These are phyloP conservation scores for Elachura formosa DNA, from an alignment of 2,113 vertebrate genomes.

Conservation along the genomic window DNA sequence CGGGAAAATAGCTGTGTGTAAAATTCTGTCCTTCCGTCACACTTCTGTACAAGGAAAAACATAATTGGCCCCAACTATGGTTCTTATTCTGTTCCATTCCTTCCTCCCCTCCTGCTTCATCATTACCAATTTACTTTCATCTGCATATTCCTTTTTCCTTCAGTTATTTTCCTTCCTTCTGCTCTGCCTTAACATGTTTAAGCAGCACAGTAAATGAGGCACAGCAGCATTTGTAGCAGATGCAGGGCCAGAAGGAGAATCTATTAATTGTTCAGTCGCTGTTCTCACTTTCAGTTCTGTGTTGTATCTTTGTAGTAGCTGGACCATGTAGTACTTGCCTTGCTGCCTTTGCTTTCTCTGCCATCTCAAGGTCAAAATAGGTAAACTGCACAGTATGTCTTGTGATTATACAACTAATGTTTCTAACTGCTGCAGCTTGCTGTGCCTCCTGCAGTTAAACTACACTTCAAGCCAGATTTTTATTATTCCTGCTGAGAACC, in stretches of 20 bases:
- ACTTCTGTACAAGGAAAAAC: not conserved
- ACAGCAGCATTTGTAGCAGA: constrained; percentile 6
- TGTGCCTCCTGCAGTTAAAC: not conserved
- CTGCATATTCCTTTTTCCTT: not conserved
- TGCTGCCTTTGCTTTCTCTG: not conserved
- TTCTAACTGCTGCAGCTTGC: constrained; percentile 11
- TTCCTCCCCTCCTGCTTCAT: not conserved
- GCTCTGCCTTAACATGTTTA: not conserved
- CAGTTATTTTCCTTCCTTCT: not conserved
- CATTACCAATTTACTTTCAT: not conserved
- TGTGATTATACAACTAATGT: not conserved
- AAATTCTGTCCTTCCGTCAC: not conserved
- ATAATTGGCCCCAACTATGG: not conserved
- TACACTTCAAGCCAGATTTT: not conserved
- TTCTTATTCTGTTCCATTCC: not conserved
- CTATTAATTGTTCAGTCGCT: not conserved
- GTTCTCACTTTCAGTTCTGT: constrained; percentile 19
- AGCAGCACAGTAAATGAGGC: not conserved
- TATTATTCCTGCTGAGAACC: not conserved
- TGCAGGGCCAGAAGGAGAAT: constrained; percentile 8
- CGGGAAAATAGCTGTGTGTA: not conserved
- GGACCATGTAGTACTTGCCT: not conserved
- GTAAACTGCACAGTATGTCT: not conserved
- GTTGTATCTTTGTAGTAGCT: not conserved
- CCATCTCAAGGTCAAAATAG: constrained; percentile 30